Base-by-base conservation (phyloP, 2,888 invertebrate species). In the Volucella zonaria region DNA sequence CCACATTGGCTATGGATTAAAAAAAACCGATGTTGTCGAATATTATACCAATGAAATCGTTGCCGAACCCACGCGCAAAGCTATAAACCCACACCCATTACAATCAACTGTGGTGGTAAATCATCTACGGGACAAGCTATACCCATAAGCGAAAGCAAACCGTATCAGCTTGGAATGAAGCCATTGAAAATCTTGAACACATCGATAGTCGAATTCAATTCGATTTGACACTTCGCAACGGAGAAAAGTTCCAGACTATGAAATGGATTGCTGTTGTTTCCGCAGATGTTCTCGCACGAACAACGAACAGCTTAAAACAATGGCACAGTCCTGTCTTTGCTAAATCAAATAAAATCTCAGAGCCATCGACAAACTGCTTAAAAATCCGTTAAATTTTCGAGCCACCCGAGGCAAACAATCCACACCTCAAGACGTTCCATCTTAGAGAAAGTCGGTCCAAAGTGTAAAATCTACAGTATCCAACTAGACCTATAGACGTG, bases 271-370 rank as follows among this genome's bases (percentile, higher is more conserved):
- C 94, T 61, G 88, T 88, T 40, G 67, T 88, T n/a, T 87, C 89
- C 1, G 87, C 88, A 10, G 88, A 88, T 52, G 88, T 88, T 76
- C 64, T 88, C n/a, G 81, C 92, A 91, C 12, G 92, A 91, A 83
- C 92, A 92, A 67, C 59, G 23, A 71, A 67, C 23, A 75, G 92
- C 91, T 91, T 93, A 0, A 95, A 95, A 89, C 95, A 96, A 59
- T 98, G 98, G 98, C 98, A 98, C 90, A 98, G 98, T 8, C 97
- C 98, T 89, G 98, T 98, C 0, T 98, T 98, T 91, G 97, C 97
- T 82, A 91, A 90, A 68, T 88, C 90, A 1, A 92, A 92, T 85
- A 92, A 92, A 88, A 91, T 92, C 18, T 82, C 87, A 3, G 91
- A 91, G 82, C 96, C 97, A 6, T 98, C 98, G 0, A 98, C 98